A percentile compares a stretch with the other conserved stretches of the same genome.
Conservation (phyloP, 2,113 vertebrate species). For the Motacilla alba region DNA sequence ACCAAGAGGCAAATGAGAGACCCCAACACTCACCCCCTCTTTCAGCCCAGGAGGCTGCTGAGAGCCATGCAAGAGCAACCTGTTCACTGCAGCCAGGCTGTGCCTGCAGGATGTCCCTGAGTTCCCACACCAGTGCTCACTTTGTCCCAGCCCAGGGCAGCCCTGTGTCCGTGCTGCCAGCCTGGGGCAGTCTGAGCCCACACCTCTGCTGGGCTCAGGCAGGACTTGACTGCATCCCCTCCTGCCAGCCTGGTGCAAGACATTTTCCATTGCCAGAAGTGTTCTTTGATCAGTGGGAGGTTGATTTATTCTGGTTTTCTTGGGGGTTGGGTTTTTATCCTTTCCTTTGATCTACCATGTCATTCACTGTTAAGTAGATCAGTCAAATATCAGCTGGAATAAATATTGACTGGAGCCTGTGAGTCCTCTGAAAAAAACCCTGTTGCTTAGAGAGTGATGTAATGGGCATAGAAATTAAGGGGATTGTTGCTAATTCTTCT, state of each 20-base stretch:
- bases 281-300: not conserved
- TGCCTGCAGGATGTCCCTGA: not conserved
- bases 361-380: constrained; percentile 18
- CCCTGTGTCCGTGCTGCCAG: not conserved
- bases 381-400: not conserved
- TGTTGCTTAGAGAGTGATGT: not conserved
- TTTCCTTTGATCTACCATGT: not conserved
- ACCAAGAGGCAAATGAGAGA: not conserved
- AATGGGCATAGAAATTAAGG: not conserved
- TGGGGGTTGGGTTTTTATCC: not conserved
- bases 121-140: not conserved
- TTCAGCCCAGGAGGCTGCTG: not conserved
- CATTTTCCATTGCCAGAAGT: not conserved
- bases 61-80: not conserved
- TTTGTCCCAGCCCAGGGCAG: not conserved
- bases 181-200: not conserved
- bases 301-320: not conserved
- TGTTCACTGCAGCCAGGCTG: not conserved
- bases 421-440: not conserved
- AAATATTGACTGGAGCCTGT: not conserved
- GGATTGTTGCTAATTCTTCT: constrained; percentile 2
- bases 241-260: not conserved
- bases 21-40: not conserved
- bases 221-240: not conserved
- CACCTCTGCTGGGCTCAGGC: not conserved